These are phyloP conservation scores for Prunella strophiata DNA, from an alignment of 2,797 vertebrate genomes.

Conservation along the genomic window DNA sequence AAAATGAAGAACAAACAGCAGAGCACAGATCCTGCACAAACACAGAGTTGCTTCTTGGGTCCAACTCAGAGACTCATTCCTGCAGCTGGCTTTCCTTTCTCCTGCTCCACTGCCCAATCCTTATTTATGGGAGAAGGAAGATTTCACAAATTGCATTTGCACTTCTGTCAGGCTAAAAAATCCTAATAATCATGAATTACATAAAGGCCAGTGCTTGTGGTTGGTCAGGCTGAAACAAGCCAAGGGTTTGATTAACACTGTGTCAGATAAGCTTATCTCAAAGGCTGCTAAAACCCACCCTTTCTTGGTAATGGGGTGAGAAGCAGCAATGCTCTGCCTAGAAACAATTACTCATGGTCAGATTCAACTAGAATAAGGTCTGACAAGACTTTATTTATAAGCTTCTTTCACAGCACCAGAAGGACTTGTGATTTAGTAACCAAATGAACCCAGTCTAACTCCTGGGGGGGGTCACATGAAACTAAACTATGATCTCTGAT, in stretches of 20 bases:
- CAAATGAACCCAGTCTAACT: background rate
- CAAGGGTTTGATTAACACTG: background rate
- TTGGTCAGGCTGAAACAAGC: background rate
- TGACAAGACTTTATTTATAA: background rate
- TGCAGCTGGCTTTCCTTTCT: background rate
- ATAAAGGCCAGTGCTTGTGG: background rate
- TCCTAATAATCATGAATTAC: background rate
- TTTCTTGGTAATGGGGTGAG: background rate
- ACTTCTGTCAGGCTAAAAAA: background rate
- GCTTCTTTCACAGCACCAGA: background rate
- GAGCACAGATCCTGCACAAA: background rate
- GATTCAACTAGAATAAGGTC: background rate
- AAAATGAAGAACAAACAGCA: background rate
- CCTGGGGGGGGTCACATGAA: background rate
- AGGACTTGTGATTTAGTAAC: background rate
- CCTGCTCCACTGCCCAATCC: rapidly evolving
- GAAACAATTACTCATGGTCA: background rate
- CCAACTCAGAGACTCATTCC: background rate
- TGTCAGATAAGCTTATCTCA: constrained; percentile 9
- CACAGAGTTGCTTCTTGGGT: background rate
- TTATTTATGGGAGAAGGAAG: background rate
- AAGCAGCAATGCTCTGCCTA: background rate
- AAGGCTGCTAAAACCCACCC: background rate
- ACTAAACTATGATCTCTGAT: background rate
- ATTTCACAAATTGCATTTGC: background rate